Evolutionary conservation across 1,140 invertebrate species (phyloP), one percentile per base, ranked within the genome.

Genomic region (Lordiphosa mommai): DNA sequence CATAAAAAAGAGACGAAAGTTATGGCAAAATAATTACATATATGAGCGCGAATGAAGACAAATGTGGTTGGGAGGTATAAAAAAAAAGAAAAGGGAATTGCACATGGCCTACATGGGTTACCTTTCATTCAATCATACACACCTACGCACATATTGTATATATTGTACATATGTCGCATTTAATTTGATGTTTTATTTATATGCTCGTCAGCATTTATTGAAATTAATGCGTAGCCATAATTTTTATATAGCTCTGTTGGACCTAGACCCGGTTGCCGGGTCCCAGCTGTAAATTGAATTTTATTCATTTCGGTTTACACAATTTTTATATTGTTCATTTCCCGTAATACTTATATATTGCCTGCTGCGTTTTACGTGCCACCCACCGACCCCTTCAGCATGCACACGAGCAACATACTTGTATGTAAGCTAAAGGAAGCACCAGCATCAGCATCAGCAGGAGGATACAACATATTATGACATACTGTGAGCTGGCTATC

Each of bases 131-230:
- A 12, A 34, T 10, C 33, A 47, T 46, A 46, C 43, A 9, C 23
- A 46, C 23, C 20, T 4, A 44, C 44, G 16, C 16, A 43, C 9
- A 48, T 7, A 34, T 4, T 1, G 37, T 17, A 37, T 38, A 37
- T 37, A 50, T 10, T 37, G 13, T 51, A 49, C 33, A 33, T 49
- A 34, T 49, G 46, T 49, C 32, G 32, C 32, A 49, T 49, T 49
- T 49, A 49, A 49, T 49, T 49, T 49, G 46, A 49, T 49, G 29
- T 33, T 49, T 49, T 49, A 51, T 51, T 51, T 51, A 51, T 51
- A 40, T 36, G 49, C 49, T 51, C 49, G 49, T 51, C 49, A 51
- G 49, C 49, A 38, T 51, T 51, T 51, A 51, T 51, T 51, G 49
- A 51, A 51, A 51, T 51, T 51, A 40, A 51, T 51, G 49, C 36